Evolutionary conservation across 2,888 invertebrate species (phyloP), one percentile per base, ranked within the genome.

Genomic region (Meiosimyza platycephala): DNA sequence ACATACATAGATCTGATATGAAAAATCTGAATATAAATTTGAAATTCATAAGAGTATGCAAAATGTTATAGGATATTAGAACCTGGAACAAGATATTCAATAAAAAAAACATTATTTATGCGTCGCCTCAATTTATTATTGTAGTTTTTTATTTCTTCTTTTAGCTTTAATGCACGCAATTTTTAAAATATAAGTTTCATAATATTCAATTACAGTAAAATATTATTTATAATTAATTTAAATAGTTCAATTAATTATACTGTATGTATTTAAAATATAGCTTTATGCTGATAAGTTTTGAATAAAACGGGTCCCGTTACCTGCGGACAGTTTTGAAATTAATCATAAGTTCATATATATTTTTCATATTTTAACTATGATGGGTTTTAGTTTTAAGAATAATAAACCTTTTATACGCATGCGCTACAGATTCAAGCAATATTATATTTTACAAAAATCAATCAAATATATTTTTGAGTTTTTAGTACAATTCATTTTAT

Each of bases 291-390:
- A 52, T 60, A 67, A 67, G 47, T 57, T 60, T 60, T 52, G 60
- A 47, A 64, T 65, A 57, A 64, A 71, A 65, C 64, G 71, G 63
- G 65, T 71, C 65, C 65, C 64, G 13, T 47, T 59, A 59, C 65
- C 47, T 28, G 65, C 48, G 57, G 33, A 65, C 28, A 59, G 40
- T 54, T 70, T 57, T 59, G 59, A 9, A 33, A 54, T 51, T 55
- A 54, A 51, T 67, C 28, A 62, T 62, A 11, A 5, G 1, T 62
- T 28, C 22, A 13, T 57, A 22, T 57, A 16, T 62, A 40, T 62
- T 28, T 22, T n/a, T 28, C 33, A 28, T 60, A 13, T 67, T 67
- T 67, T 55, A 54, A 18, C 16, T 12, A 15, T 66, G 11, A 28
- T 66, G 7, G 13, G 40, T 22, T 65, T 40, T 51, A 7, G 50